Conservation (phyloP, 1,140 invertebrate species). For the Centruroides vittatus region DNA sequence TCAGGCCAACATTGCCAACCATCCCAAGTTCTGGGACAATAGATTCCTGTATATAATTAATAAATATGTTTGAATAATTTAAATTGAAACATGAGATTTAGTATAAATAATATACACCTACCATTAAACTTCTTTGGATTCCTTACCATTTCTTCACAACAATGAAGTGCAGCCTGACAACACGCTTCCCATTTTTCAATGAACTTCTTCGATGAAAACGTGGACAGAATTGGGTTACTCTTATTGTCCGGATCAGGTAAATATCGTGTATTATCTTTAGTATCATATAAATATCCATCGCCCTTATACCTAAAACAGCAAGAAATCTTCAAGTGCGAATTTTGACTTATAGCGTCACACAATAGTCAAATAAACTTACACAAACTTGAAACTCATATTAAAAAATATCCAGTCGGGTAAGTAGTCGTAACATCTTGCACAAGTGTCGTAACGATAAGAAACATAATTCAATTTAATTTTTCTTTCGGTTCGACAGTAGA, state of each 20-base stretch:
- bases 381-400: no score
- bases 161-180: constrained; percentile 7
- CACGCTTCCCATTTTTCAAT: constrained; percentile 9
- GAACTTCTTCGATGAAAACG: constrained; percentile 6
- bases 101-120: no score
- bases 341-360: no score
- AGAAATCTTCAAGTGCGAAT: no score
- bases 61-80: background rate
- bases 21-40: constrained; percentile 31
- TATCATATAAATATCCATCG: no score
- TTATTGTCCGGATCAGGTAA: constrained; percentile 1
- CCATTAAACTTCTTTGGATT: background rate
- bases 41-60: background rate
- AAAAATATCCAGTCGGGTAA: constrained; percentile 2
- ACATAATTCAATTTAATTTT: constrained; percentile 7
- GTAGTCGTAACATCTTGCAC: constrained; percentile 18
- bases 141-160: constrained; percentile 4
- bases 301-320: no score
- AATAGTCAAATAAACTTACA: background rate
- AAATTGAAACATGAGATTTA: background rate
- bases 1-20: constrained; percentile 33
- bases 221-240: background rate
- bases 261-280: no score
- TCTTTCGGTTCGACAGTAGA: constrained; percentile 14
- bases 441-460: constrained; percentile 14